These are phyloP conservation scores for Pseudachorutes palmiensis DNA, from an alignment of 1,140 invertebrate species.

Conservation along the genomic window DNA sequence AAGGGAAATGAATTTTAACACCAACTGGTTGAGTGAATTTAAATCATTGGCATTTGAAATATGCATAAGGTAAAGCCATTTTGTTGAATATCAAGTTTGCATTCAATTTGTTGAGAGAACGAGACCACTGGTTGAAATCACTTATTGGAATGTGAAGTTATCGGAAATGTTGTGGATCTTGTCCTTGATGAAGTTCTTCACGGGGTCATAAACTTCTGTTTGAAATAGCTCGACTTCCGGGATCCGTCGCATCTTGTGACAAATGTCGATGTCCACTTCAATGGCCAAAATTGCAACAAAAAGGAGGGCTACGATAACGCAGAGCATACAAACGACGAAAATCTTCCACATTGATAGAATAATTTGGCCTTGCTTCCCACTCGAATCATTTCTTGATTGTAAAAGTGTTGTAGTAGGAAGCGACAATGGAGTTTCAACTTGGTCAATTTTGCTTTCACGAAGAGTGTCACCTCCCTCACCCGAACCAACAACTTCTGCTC, in stretches of 20 bases:
- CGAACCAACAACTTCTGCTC: background rate
- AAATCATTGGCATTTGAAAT: too few relatives aligned
- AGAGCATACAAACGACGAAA: conserved; percentile 35
- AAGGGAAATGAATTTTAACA: too few relatives aligned
- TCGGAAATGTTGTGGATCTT: conserved; percentile 29
- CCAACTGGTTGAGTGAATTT: too few relatives aligned
- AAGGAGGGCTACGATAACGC: conserved; percentile 34
- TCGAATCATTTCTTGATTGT: background rate
- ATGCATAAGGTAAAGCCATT: too few relatives aligned
- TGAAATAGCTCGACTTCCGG: conserved; percentile 38
- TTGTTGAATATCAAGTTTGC: too few relatives aligned
- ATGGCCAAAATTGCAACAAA: conserved; percentile 33
- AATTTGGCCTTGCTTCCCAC: conserved; percentile 9
- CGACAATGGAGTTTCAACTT: conserved; percentile 18
- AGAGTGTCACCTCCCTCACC: conserved; percentile 15
- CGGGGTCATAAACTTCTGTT: conserved; percentile 31
- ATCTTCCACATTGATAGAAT: conserved; percentile 34
- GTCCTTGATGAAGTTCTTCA: conserved; percentile 29
- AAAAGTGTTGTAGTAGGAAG: background rate
- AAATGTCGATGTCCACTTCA: conserved; percentile 36
- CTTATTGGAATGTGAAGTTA: conserved; percentile 11
- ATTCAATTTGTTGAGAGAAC: background rate
- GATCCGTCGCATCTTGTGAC: conserved; percentile 34
- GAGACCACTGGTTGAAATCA: background rate
- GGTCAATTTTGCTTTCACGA: conserved; percentile 30